These are phyloP conservation scores for Xylocopa sonorina DNA, from an alignment of 1,140 invertebrate genomes.

Conservation along the genomic window DNA sequence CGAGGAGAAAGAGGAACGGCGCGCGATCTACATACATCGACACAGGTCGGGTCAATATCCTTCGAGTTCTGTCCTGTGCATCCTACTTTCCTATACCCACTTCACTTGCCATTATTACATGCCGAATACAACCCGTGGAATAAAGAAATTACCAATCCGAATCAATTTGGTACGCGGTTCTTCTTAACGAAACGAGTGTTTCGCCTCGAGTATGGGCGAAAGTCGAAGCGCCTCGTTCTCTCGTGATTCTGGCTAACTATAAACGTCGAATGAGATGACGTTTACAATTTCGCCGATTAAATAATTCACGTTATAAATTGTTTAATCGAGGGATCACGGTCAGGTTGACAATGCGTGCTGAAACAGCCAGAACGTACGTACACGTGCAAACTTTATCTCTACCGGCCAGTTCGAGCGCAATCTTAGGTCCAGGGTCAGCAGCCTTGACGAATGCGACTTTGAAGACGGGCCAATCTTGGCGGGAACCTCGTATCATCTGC, in stretches of 20 bases:
- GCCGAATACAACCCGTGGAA: background rate
- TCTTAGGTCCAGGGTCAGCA: background rate
- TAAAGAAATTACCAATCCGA: background rate
- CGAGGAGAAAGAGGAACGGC: conserved; percentile 5
- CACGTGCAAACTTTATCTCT: conserved; percentile 21
- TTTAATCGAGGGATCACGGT: background rate
- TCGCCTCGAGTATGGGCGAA: background rate
- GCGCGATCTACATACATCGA: conserved; percentile 24
- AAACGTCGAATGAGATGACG: too few relatives aligned
- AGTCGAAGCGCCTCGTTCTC: too few relatives aligned
- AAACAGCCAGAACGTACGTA: background rate
- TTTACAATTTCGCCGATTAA: too few relatives aligned
- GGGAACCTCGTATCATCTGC: background rate
- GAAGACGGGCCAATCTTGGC: background rate
- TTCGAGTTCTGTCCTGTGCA: conserved; percentile 9
- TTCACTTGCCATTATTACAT: background rate
- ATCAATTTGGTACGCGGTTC: background rate
- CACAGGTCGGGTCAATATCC: conserved; percentile 34
- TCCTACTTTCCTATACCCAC: conserved; percentile 2
- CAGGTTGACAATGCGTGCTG: background rate
- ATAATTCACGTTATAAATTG: conserved; percentile 3
- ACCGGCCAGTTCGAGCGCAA: background rate
- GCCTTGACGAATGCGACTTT: conserved; percentile 10
- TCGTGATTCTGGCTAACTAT: too few relatives aligned
- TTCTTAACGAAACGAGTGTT: background rate